Evolutionary conservation across 2,113 vertebrate genomes (phyloP).

Genomic region (Pelodiscus sinensis): DNA sequence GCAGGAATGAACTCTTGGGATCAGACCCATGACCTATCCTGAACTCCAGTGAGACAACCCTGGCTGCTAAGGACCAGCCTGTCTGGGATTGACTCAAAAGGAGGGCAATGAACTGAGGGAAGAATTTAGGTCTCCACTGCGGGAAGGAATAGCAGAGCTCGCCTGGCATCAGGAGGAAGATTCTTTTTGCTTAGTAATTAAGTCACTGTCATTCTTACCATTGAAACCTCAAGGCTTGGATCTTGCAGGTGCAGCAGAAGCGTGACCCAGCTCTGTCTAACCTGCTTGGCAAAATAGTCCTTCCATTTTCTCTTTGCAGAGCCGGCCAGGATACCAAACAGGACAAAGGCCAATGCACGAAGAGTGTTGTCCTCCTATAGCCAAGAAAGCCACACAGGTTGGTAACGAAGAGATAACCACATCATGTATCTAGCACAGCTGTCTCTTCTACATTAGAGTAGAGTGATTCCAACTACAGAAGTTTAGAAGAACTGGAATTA

Average conservation of each 20-base stretch:
- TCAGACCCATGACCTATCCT: background rate
- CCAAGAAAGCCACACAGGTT: background rate
- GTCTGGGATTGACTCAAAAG: background rate
- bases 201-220: background rate
- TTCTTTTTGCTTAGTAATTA: background rate
- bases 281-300: background rate
- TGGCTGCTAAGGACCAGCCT: background rate
- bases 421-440: background rate
- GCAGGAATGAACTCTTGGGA: no score
- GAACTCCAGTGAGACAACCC: background rate
- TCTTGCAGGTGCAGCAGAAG: background rate
- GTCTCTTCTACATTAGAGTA: background rate
- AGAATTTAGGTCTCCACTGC: background rate
- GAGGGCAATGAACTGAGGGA: background rate
- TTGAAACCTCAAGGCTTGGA: background rate
- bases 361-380: background rate
- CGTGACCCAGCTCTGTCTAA: background rate
- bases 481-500: background rate
- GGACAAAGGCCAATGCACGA: background rate
- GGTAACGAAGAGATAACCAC: background rate
- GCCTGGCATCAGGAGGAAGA: background rate
- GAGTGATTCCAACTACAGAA: background rate
- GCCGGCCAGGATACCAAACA: background rate
- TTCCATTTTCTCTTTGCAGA: background rate
- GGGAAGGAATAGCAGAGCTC: background rate